Evolutionary conservation across 2,888 invertebrate genomes (phyloP).

Genomic region (Linnaemya vulpina): DNA sequence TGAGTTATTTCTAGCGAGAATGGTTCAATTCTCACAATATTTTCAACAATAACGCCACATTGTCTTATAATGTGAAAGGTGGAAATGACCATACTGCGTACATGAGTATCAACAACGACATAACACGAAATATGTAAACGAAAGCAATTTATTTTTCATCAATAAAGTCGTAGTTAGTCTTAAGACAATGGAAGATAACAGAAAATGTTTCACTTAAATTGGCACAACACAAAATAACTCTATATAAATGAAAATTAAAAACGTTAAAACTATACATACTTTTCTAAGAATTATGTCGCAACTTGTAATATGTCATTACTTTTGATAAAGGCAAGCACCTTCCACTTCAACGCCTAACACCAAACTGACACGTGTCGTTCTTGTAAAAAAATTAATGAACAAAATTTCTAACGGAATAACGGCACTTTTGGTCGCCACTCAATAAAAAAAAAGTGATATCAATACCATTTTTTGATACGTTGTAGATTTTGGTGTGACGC

Average conservation of each 20-base stretch:
- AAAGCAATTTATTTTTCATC: no score
- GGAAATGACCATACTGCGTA: no score
- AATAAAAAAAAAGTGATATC: constrained; percentile 3
- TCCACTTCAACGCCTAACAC: background rate
- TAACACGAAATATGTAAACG: no score
- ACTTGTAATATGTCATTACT: background rate
- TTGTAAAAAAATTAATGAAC: no score
- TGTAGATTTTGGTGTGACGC: constrained; percentile 5
- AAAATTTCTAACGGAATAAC: background rate
- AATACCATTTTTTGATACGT: constrained; percentile 2
- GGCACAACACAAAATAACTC: background rate
- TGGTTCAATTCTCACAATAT: no score
- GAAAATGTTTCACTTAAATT: no score
- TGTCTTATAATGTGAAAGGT: no score
- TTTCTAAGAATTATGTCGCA: constrained; percentile 3
- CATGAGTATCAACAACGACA: no score
- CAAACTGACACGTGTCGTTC: constrained; percentile 1
- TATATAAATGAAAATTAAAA: background rate
- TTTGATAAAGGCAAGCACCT: background rate
- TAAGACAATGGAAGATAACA: no score
- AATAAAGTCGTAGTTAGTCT: no score
- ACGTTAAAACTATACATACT: constrained; percentile 5
- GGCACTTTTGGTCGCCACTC: background rate
- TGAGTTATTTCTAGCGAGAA: no score
- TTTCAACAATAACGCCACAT: no score